A percentile compares a stretch with the other conserved stretches of the same genome.
Evolutionary conservation across 2,797 vertebrate genomes (phyloP).

Genomic region (Enteromius paludinosus): DNA sequence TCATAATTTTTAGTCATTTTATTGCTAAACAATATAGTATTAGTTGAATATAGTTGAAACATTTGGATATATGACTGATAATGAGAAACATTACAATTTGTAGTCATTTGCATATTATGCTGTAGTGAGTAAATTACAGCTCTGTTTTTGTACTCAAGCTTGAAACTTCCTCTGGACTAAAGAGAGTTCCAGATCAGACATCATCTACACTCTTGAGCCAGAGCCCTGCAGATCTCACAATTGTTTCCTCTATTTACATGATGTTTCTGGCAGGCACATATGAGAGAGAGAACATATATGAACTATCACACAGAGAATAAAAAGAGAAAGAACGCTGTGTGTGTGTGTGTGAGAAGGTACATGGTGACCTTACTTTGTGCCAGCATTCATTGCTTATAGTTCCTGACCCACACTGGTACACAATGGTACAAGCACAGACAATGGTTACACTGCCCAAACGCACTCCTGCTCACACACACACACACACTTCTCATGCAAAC

Average conservation of each 20-base stretch:
- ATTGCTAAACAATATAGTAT: not conserved
- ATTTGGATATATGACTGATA: slow-evolving; percentile 42
- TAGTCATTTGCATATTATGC: not conserved
- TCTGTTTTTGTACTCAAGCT: not conserved
- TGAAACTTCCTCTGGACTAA: not conserved
- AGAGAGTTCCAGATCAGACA: not conserved
- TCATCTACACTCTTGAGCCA: not conserved
- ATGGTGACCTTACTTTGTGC: slow-evolving; percentile 35
- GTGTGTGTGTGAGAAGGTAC: slow-evolving; percentile 36
- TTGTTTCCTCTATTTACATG: slow-evolving; percentile 15
- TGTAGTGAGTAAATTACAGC: not conserved
- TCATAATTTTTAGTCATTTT: not conserved
- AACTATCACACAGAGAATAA: not conserved
- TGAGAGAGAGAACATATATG: slow-evolving; percentile 1
- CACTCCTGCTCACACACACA: not conserved
- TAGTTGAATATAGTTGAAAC: no score
- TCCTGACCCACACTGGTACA: slow-evolving; percentile 68
- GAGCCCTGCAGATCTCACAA: not conserved
- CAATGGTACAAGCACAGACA: slow-evolving; percentile 33
- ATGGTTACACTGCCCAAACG: slow-evolving; percentile 16
- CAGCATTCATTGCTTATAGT: slow-evolving; percentile 44
- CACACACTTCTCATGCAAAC: slow-evolving; percentile 19
- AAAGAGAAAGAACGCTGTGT: not conserved
- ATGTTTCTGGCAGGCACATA: slow-evolving; percentile 5
- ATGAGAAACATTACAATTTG: not conserved